Conservation (phyloP, 2,797 vertebrate genomes). For the Tenualosa ilisha region DNA sequence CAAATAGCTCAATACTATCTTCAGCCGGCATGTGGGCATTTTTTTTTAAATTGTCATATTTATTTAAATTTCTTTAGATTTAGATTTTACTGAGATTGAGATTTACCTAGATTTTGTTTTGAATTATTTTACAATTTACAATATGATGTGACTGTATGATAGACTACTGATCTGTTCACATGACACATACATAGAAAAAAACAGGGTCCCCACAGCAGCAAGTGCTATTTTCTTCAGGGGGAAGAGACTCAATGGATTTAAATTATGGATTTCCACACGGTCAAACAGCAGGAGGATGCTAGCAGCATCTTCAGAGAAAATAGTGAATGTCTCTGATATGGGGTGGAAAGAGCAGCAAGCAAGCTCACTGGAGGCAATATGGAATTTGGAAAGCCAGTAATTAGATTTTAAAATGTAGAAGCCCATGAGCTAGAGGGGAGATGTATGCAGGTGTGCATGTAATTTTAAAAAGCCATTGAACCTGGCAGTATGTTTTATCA, state of each 20-base stretch:
- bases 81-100: too few relatives aligned
- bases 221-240: neutral
- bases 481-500: neutral
- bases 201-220: neutral
- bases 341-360: neutral
- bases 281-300: neutral
- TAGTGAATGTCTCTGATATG: neutral
- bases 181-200: too few relatives aligned
- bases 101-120: too few relatives aligned
- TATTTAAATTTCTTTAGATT: too few relatives aligned
- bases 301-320: conserved; percentile 4
- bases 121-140: too few relatives aligned
- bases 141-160: too few relatives aligned
- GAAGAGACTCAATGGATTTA: neutral
- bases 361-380: neutral
- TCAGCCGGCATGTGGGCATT: neutral
- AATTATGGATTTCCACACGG: conserved; percentile 15
- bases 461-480: neutral
- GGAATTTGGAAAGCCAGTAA: neutral
- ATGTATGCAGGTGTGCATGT: neutral
- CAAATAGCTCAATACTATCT: neutral
- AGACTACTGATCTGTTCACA: too few relatives aligned
- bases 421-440: neutral
- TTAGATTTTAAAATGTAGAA: neutral
- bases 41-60: neutral